A percentile compares a stretch with the other conserved stretches of the same genome.
Evolutionary conservation across 2,797 vertebrate genomes (phyloP).

Genomic region (Eulemur rubriventer): DNA sequence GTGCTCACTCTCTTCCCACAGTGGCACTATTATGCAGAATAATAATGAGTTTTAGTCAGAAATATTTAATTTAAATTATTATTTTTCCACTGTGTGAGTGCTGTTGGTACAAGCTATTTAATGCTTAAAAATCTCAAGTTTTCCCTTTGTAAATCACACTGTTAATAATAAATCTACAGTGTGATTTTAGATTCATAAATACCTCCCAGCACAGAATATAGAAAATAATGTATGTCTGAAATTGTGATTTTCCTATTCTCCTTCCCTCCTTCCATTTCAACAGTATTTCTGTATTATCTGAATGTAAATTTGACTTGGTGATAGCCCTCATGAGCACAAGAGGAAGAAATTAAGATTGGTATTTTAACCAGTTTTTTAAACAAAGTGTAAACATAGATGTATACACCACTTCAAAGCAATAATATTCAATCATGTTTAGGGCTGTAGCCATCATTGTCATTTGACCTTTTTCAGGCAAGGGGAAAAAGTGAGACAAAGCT

Average conservation of each 20-base stretch:
- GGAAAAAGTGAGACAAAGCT: not conserved
- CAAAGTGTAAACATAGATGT: not conserved
- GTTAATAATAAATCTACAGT: not conserved
- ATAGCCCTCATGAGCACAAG: not conserved
- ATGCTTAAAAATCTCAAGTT: not conserved
- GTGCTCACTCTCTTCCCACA: not conserved
- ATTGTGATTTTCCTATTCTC: not conserved
- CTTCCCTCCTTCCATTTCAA: not conserved
- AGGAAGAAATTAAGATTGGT: not conserved
- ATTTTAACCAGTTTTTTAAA: not conserved
- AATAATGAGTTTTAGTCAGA: not conserved
- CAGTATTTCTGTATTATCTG: not conserved
- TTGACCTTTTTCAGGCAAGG: not conserved
- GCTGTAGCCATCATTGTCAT: not conserved
- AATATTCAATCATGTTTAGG: not conserved
- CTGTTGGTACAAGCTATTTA: not conserved
- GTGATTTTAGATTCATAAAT: not conserved
- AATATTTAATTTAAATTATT: not conserved
- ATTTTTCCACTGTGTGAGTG: not conserved
- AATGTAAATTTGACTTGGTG: not conserved
- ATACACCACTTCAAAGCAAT: not conserved
- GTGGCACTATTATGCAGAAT: not conserved
- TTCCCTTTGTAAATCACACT: not conserved
- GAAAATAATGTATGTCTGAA: not conserved
- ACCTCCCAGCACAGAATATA: not conserved